A percentile compares a stretch with the other conserved stretches of the same genome.
phyloP scores from a whole-genome alignment of 2,888 invertebrate species.

The Sisyra nigra region DNA sequence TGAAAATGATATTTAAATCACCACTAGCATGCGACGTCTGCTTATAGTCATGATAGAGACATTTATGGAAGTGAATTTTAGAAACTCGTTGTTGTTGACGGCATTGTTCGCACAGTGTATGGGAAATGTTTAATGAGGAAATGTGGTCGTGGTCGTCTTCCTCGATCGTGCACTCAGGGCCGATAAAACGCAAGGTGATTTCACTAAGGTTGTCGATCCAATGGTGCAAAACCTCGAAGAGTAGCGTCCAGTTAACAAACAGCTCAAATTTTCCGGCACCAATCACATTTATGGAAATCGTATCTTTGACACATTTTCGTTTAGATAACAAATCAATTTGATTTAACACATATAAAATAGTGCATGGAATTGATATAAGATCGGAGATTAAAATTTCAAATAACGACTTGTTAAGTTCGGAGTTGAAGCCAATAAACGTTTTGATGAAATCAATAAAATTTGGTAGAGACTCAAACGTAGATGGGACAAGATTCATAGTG shows the following conservation, averaged over 20 bases:
- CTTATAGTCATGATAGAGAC: conserved; percentile 18
- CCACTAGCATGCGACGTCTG: too few relatives aligned
- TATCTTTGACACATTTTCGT: conserved; percentile 9
- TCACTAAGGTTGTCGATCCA: conserved; percentile 16
- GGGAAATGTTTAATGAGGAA: conserved; percentile 6
- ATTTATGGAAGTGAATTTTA: conserved; percentile 11
- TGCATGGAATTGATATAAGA: conserved; percentile 2
- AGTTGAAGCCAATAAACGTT: too few relatives aligned
- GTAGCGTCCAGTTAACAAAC: conserved; percentile 14
- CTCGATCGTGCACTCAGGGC: conserved; percentile 16
- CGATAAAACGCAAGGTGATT: conserved; percentile 18
- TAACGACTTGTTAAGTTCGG: too few relatives aligned
- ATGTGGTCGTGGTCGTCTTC: too few relatives aligned
- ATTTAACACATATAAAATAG: conserved; percentile 16
- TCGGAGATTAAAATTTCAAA: too few relatives aligned
- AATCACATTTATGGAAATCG: conserved; percentile 18
- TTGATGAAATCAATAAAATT: too few relatives aligned
- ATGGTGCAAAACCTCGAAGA: conserved; percentile 18
- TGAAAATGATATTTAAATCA: conserved; percentile 21
- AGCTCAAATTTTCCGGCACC: conserved; percentile 19
- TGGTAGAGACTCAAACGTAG: too few relatives aligned
- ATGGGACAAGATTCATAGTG: too few relatives aligned
- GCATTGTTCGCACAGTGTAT: conserved; percentile 13
- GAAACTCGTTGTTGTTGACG: conserved; percentile 9
- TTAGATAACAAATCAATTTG: conserved; percentile 10